Evolutionary conservation across 2,888 invertebrate genomes (phyloP), one percentile per base, ranked within the genome.

Genomic region (Tupiocoris notatus): DNA sequence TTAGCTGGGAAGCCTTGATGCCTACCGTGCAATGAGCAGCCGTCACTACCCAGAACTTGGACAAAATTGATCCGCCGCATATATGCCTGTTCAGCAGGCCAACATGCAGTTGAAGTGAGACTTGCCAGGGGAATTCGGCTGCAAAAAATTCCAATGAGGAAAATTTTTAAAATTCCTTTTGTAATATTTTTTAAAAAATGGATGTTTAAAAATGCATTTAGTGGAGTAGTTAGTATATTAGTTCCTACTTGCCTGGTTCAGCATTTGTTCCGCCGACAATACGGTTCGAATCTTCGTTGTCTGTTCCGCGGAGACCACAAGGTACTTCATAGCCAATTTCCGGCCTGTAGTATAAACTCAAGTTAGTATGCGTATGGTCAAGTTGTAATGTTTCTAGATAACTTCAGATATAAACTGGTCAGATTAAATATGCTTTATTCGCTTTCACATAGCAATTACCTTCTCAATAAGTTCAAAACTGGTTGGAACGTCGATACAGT

Each of bases 41-140:
- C 1, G 83, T 82, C 21, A 82, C 71, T 1, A 82, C 80, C 80
- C 81, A 82, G 57, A 79, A 77, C 1, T 79, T 67, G 56, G 79
- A 77, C 17, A 83, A 67, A 9, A 83, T 78, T 1, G 82, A 80
- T 7, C 82, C 83, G 0, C 82, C 83, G 76, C 83, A 83, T 18
- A 82, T 80, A 56, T 83, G 82, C n/a, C 80, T 66, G 16, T 73
- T 65, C 54, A 67, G 59, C 7, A 22, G 62, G 2, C 78, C 80
- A 0, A 79, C 78, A 23, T 80, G 56, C 61, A 80, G 61, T 75
- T 83, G 83, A 20, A 83, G 68, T 0, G 83, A 82, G n/a, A 83
- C 80, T 77, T 82, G 81, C 82, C 81, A 83, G 0, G 83, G 83
- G 71, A 83, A 83, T 74, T 83, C 83, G 9, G 82, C 82, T 80